Base-by-base conservation (phyloP, 1,140 invertebrate genomes). In the Arctopsyche grandis region DNA sequence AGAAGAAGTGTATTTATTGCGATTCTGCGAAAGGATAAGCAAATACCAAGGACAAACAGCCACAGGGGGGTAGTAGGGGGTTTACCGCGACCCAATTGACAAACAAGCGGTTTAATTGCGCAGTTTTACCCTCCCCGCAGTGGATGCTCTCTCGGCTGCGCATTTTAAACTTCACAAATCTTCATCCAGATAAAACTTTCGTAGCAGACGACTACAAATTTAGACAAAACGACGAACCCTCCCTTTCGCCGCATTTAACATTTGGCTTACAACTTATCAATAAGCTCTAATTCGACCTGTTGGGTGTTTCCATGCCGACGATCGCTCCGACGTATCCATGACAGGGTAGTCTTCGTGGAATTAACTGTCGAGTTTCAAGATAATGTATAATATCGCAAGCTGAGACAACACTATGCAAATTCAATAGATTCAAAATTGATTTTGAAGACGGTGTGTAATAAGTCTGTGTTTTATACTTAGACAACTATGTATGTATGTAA, bases 101-200 rank as follows among this genome's bases (percentile, higher is more conserved):
- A 66, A 66, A 66, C 60, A 66, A 66, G 19, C 21, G 21, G 5
- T 66, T 66, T 21, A 66, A 66, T 66, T 66, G 19, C 19, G 4
- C 60, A 5, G 52, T n/a, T 38, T 38, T 38, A 1, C 29, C 7
- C 7, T 7, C 22, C 16, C 24, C 21, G 7, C 3, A 16, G 63
- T 26, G 1, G 22, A 66, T 66, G 21, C 63, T 5, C 63, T 66
- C 24, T 66, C 63, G 21, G 19, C 63, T 66, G 63, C 63, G 22
- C 16, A 66, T 66, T 66, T 66, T 66, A 19, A 66, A 66, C 16
- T 56, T 56, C 3, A 10, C 14, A 38, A 38, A n/a, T n/a, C 29
- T 38, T 38, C 19, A 21, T 1, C 52, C 14, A 10, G 52, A 56
- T 56, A 56, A 56, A 56, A 56, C 14, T 56, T 56, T 16, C 52